Conservation (phyloP, 1,140 invertebrate genomes). For the Drosophila guanche region DNA sequence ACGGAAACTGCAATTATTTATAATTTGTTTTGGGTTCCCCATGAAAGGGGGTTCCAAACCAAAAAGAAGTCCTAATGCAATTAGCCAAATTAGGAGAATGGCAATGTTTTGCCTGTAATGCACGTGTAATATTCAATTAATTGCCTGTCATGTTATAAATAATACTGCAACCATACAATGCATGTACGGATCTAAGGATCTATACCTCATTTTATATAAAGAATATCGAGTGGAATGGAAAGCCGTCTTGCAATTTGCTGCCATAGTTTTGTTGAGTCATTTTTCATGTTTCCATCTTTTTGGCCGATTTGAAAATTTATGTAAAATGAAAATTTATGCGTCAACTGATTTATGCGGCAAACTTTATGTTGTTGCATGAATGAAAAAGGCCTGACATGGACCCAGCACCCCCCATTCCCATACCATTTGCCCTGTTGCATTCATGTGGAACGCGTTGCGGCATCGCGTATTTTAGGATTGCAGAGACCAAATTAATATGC, state of each 20-base stretch:
- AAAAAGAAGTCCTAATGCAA: conserved; percentile 43
- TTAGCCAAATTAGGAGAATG: conserved; percentile 33
- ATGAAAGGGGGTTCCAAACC: conserved; percentile 3
- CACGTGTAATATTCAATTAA: conserved; percentile 64
- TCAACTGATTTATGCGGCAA: conserved; percentile 76
- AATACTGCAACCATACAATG: conserved; percentile 29
- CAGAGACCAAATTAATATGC: conserved; percentile 76
- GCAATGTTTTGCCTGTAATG: conserved; percentile 2
- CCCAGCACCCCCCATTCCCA: conserved; percentile 1
- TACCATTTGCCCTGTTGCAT: conserved; percentile 40
- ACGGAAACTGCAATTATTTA: conserved; percentile 78
- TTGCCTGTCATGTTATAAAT: conserved; percentile 70
- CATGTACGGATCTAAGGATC: not conserved
- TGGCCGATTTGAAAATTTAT: conserved; percentile 72
- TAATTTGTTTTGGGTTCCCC: conserved; percentile 60
- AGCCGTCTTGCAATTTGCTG: conserved; percentile 77
- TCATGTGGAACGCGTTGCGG: conserved; percentile 68
- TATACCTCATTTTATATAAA: not conserved
- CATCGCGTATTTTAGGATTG: conserved; percentile 75
- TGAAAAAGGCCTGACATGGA: conserved; percentile 62
- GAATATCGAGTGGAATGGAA: conserved; percentile 68
- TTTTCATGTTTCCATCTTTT: conserved; percentile 63
- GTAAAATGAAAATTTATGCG: conserved; percentile 81
- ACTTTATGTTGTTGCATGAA: conserved; percentile 60
- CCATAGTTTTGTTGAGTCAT: conserved; percentile 69